A percentile compares a stretch with the other conserved stretches of the same genome.
Conservation (phyloP, 2,888 invertebrate genomes). For the Patella caerulea region DNA sequence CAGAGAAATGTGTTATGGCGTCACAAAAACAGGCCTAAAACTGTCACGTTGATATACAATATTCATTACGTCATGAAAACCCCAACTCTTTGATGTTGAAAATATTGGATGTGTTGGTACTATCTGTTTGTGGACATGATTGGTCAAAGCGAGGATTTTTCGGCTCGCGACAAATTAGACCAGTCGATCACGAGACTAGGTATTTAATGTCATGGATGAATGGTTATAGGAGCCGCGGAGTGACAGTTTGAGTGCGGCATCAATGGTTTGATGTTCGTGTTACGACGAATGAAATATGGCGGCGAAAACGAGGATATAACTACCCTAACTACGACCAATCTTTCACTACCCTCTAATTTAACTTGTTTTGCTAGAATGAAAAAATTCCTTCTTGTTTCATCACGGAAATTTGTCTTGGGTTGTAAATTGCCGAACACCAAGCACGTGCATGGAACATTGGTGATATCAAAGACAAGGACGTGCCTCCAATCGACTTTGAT, state of each 20-base stretch:
- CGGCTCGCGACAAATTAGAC: slow-evolving; percentile 12
- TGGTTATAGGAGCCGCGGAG: slow-evolving; percentile 8
- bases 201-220: slow-evolving; percentile 4
- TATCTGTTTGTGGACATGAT: no score
- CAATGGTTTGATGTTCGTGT: slow-evolving; percentile 10
- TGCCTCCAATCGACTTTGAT: slow-evolving; percentile 9
- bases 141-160: background rate
- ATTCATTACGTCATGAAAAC: no score
- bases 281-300: slow-evolving; percentile 12
- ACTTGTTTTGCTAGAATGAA: slow-evolving; percentile 9
- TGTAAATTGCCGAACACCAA: slow-evolving; percentile 5
- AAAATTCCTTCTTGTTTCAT: slow-evolving; percentile 9
- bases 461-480: slow-evolving; percentile 3
- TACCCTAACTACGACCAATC: slow-evolving; percentile 2
- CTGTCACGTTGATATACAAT: no score
- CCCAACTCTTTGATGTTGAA: no score
- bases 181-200: slow-evolving; percentile 10
- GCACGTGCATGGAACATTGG: background rate
- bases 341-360: slow-evolving; percentile 11
- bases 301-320: slow-evolving; percentile 8
- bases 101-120: no score
- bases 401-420: slow-evolving; percentile 6
- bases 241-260: slow-evolving; percentile 13
- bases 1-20: no score
- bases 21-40: no score